Percentiles rank a stretch among this genome's conserved stretches.
These are phyloP conservation scores for Trichogramma evanescens DNA, from an alignment of 2,888 invertebrate genomes.

Conservation along the genomic window DNA sequence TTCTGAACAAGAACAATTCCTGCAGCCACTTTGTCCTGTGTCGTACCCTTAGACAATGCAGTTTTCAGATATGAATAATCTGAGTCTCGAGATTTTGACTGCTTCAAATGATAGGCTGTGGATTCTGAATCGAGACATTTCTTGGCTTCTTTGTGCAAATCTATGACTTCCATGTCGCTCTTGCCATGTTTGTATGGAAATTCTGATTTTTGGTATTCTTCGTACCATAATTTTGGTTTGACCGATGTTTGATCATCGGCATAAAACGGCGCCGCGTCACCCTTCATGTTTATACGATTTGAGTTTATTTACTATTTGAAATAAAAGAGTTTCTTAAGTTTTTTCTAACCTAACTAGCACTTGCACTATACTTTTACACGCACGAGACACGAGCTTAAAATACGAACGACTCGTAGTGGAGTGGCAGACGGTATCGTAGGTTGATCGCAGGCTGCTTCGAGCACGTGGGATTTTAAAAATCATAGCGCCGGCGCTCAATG, in stretches of 20 bases:
- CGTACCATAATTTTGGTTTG: slow-evolving; percentile 56
- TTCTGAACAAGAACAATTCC: slow-evolving; percentile 74
- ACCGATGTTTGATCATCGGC: background rate
- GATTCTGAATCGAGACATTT: slow-evolving; percentile 61
- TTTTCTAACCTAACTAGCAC: too few relatives aligned
- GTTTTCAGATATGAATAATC: slow-evolving; percentile 73
- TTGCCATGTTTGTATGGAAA: slow-evolving; percentile 33
- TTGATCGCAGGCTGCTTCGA: too few relatives aligned
- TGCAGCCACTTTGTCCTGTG: slow-evolving; percentile 80
- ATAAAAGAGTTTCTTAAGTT: too few relatives aligned
- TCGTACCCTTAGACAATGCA: slow-evolving; percentile 72
- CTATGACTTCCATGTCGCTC: slow-evolving; percentile 53
- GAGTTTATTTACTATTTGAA: too few relatives aligned
- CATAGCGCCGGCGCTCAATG: too few relatives aligned
- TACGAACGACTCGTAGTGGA: too few relatives aligned
- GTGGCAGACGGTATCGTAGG: too few relatives aligned
- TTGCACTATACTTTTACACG: too few relatives aligned
- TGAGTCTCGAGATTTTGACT: slow-evolving; percentile 51
- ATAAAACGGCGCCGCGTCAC: too few relatives aligned
- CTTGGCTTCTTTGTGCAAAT: slow-evolving; percentile 60
- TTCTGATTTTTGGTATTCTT: slow-evolving; percentile 45
- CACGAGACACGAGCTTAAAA: too few relatives aligned
- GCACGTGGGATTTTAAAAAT: too few relatives aligned
- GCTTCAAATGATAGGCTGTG: slow-evolving; percentile 46
- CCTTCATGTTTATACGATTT: too few relatives aligned